A percentile compares a stretch with the other conserved stretches of the same genome.
Evolutionary conservation across 2,113 vertebrate species (phyloP).

Genomic region (Pseudopodoces humilis): DNA sequence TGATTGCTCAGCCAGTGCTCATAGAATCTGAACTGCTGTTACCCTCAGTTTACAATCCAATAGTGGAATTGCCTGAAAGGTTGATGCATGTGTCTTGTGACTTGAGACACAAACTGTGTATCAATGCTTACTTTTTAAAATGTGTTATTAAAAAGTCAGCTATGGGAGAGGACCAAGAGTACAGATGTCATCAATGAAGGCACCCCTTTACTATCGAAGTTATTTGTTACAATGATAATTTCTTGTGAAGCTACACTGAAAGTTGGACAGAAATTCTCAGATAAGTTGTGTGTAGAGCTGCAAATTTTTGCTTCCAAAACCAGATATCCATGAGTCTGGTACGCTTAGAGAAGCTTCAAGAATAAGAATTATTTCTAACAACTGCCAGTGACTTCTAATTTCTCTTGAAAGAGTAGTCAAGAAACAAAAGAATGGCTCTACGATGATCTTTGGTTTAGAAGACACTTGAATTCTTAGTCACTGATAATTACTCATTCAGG

Average conservation of each 20-base stretch:
- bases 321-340: not conserved
- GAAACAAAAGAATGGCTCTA: not conserved
- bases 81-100: not conserved
- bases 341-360: not conserved
- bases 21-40: constrained; percentile 38
- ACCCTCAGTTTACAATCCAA: not conserved
- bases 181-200: not conserved
- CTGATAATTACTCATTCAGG: not conserved
- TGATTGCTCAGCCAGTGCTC: constrained; percentile 30
- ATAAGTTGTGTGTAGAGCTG: not conserved
- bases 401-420: not conserved
- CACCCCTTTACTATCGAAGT: not conserved
- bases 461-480: not conserved
- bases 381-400: not conserved
- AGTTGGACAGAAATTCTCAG: not conserved
- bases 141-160: not conserved
- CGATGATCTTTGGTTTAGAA: not conserved
- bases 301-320: not conserved
- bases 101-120: not conserved
- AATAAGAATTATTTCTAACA: not conserved
- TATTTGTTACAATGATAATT: not conserved
- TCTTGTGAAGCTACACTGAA: not conserved
- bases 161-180: not conserved
- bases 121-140: not conserved
- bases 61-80: not conserved